A percentile compares a stretch with the other conserved stretches of the same genome.
Evolutionary conservation across 1,140 invertebrate species (phyloP).

Genomic region (Sitophilus oryzae): DNA sequence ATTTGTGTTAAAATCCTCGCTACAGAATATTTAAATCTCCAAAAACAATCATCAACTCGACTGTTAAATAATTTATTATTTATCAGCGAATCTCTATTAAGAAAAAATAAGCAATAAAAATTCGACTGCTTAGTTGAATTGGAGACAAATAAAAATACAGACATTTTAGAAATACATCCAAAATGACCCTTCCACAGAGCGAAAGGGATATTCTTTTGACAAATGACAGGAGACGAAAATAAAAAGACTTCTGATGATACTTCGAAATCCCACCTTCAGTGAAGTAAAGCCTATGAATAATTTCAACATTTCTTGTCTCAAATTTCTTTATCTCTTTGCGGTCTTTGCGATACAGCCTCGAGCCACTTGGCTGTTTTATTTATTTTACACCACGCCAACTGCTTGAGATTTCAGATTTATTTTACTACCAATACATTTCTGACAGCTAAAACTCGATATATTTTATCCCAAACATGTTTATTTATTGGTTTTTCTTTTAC

Average conservation of each 20-base stretch:
- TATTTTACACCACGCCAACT: slow-evolving; percentile 34
- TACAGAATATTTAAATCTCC: no score
- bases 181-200: slow-evolving; percentile 14
- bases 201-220: slow-evolving; percentile 29
- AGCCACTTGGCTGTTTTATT: slow-evolving; percentile 36
- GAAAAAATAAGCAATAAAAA: slow-evolving; percentile 14
- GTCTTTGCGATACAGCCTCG: slow-evolving; percentile 31
- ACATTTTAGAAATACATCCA: slow-evolving; percentile 15
- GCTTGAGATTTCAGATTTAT: slow-evolving; percentile 20
- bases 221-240: slow-evolving; percentile 36
- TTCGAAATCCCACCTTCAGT: slow-evolving; percentile 33
- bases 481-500: background rate
- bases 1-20: no score
- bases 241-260: slow-evolving; percentile 35
- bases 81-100: no score
- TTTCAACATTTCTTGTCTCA: slow-evolving; percentile 39
- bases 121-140: slow-evolving; percentile 6
- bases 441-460: slow-evolving; percentile 16
- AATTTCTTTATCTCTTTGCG: slow-evolving; percentile 38
- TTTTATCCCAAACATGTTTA: background rate
- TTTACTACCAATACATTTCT: slow-evolving; percentile 24
- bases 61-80: no score
- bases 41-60: no score
- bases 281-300: slow-evolving; percentile 41
- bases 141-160: background rate